These are phyloP conservation scores for Catocala nupta DNA, from an alignment of 2,888 invertebrate genomes.

Conservation along the genomic window DNA sequence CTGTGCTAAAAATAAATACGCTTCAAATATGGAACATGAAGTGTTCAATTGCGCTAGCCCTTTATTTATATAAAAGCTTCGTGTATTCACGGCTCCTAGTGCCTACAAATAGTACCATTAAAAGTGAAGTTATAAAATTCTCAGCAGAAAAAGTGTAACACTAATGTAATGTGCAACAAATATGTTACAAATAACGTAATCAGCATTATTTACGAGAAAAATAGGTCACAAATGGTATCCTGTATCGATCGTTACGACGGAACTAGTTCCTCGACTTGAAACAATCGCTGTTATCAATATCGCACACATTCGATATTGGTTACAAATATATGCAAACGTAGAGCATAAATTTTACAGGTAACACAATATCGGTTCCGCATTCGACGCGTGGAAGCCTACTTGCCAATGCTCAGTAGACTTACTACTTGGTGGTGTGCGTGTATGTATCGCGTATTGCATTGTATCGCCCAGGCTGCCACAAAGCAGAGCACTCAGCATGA, in stretches of 20 bases:
- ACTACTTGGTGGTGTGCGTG: conserved; percentile 49
- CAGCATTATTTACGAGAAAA: too few relatives aligned
- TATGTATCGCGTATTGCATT: conserved; percentile 70
- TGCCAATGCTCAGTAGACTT: conserved; percentile 55
- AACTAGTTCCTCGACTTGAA: conserved; percentile 4
- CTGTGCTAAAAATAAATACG: background rate
- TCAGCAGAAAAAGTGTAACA: too few relatives aligned
- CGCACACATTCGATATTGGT: conserved; percentile 12
- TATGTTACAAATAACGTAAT: too few relatives aligned
- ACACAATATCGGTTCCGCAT: conserved; percentile 62
- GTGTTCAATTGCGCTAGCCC: background rate
- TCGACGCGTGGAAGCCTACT: conserved; percentile 53
- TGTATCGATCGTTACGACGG: background rate
- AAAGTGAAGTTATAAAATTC: background rate
- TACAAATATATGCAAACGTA: conserved; percentile 25
- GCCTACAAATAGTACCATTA: background rate
- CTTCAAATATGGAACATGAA: background rate
- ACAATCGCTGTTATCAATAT: conserved; percentile 8
- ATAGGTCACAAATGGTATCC: background rate
- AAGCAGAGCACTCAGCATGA: conserved; percentile 85
- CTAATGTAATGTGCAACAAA: too few relatives aligned
- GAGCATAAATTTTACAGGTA: conserved; percentile 41
- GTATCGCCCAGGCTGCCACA: conserved; percentile 80
- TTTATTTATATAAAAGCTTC: background rate
- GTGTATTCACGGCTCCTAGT: background rate